phyloP scores from a whole-genome alignment of 2,797 vertebrate species.

The Carapus acus region DNA sequence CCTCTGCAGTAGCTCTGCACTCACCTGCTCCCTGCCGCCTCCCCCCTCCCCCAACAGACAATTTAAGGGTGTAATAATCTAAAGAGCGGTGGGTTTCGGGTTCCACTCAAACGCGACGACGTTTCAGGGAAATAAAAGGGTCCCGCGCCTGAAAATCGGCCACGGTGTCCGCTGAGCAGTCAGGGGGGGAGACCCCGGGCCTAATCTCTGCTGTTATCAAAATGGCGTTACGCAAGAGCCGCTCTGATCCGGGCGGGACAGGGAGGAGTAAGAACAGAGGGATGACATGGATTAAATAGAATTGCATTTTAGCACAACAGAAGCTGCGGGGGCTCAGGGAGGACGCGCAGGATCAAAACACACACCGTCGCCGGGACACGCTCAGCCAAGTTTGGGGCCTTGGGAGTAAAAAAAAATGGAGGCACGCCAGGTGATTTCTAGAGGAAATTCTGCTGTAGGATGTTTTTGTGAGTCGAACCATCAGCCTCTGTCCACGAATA shows the following conservation, averaged over 20 bases:
- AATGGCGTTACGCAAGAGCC: constrained; percentile 66
- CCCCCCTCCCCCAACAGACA: constrained; percentile 11
- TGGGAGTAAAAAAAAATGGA: background rate
- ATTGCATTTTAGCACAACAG: constrained; percentile 40
- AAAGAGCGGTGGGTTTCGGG: constrained; percentile 9
- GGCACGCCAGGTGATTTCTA: background rate
- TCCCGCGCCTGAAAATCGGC: constrained; percentile 36
- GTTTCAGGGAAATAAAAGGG: constrained; percentile 16
- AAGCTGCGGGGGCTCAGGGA: constrained; percentile 29
- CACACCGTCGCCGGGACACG: constrained; percentile 35
- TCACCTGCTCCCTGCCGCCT: constrained; percentile 48
- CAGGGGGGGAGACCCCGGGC: constrained; percentile 44
- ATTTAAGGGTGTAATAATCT: constrained; percentile 10
- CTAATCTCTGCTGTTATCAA: constrained; percentile 69
- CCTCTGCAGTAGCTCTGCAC: constrained; percentile 43
- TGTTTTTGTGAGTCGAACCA: too few species aligned
- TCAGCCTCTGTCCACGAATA: background rate
- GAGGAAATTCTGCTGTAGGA: background rate
- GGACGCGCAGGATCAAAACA: constrained; percentile 42
- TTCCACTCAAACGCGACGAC: constrained; percentile 26
- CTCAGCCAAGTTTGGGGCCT: background rate
- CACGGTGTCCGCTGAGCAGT: constrained; percentile 33
- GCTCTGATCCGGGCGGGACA: constrained; percentile 45
- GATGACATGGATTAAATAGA: constrained; percentile 49
- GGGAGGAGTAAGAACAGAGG: constrained; percentile 42